phyloP scores from a whole-genome alignment of 2,888 invertebrate species.

The Rhamphomyia laevipes region DNA sequence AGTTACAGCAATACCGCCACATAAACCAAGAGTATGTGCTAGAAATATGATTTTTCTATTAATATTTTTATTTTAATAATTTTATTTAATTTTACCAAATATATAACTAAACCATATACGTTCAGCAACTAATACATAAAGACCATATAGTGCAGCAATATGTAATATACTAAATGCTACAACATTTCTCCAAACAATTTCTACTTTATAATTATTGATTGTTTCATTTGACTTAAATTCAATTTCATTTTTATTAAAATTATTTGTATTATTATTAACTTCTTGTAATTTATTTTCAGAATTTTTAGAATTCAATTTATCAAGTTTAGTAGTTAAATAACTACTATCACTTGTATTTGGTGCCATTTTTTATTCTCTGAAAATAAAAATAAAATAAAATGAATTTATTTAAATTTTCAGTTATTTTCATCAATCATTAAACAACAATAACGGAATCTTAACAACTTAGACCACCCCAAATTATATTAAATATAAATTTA shows the following conservation, averaged over 20 bases:
- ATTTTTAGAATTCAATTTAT: conserved; percentile 6
- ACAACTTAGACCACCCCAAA: no score
- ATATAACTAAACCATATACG: conserved; percentile 27
- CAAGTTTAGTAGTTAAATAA: conserved; percentile 34
- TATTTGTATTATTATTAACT: conserved; percentile 1
- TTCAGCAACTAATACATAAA: conserved; percentile 40
- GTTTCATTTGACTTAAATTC: no score
- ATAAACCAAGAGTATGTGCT: conserved; percentile 9
- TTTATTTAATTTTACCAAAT: conserved; percentile 40
- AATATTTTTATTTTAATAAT: no score
- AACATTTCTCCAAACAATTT: conserved; percentile 72
- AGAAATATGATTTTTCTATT: no score
- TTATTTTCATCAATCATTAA: no score
- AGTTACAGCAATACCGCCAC: conserved; percentile 52
- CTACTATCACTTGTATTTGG: conserved; percentile 43
- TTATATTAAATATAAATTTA: no score
- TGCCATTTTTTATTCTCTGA: conserved; percentile 34
- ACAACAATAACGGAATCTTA: no score
- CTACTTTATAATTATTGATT: no score
- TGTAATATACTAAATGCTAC: conserved; percentile 61
- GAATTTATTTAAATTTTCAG: no score
- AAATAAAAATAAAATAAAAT: neutral
- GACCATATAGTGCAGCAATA: conserved; percentile 47
- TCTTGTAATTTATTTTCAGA: neutral
- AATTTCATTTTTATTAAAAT: neutral